Evolutionary conservation across 35 echinoderm and acorn worm genomes (phyloP).

Genomic region (Amphiura filiformis): DNA sequence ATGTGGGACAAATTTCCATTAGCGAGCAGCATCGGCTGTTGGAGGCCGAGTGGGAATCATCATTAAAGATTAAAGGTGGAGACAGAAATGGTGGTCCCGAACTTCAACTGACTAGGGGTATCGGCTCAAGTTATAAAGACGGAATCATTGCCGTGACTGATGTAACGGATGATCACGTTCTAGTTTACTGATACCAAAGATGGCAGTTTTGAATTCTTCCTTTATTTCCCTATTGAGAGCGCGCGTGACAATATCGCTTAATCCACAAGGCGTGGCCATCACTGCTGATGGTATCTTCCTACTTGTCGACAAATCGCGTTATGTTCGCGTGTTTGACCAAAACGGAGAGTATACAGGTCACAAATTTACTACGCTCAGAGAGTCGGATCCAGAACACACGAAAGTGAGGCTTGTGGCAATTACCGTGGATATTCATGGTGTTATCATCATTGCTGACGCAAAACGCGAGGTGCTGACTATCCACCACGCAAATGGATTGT

Average conservation of each 20-base stretch:
- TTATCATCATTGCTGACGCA: neutral
- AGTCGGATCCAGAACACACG: neutral
- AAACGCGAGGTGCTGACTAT: neutral
- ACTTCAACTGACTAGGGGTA: neutral
- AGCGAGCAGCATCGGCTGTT: neutral
- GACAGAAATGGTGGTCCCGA: neutral
- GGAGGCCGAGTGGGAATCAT: neutral
- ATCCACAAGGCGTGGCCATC: neutral
- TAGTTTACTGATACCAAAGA: constrained; percentile 6
- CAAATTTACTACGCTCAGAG: neutral
- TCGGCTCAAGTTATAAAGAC: neutral
- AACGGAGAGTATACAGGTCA: neutral
- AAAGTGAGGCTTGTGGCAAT: neutral
- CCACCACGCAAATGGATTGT: neutral
- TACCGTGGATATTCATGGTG: neutral
- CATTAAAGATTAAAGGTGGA: neutral
- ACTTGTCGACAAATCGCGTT: neutral
- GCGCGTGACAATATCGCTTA: neutral
- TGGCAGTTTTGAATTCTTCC: neutral
- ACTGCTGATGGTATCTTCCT: neutral
- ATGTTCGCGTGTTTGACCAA: neutral
- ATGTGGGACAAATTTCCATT: neutral
- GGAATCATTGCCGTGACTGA: neutral
- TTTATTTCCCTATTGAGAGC: neutral
- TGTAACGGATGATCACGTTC: neutral